Base-by-base conservation (phyloP, 2,797 vertebrate species). In the Sebastes kiyomatsui region DNA sequence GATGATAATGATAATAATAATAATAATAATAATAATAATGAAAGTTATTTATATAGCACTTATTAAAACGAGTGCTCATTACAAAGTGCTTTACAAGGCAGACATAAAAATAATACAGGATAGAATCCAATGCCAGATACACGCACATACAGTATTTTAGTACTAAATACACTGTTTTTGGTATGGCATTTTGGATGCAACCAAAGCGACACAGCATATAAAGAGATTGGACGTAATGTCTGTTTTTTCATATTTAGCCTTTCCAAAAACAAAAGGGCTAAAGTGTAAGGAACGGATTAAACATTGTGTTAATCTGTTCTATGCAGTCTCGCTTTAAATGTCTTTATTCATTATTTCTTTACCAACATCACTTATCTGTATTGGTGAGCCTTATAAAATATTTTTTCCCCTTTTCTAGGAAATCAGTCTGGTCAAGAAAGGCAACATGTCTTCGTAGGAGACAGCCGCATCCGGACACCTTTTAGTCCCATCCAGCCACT, bases 371-470 rank as follows among this genome's bases (percentile, higher is more conserved):
- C 30, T 27, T 5, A 8, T 7, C 3, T n/a, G 11, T 25, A 30
- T 54, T 16, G 10, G 9, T 35, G 1, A 52, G 2, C 3, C 13
- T 46, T 23, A n/a, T 60, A 18, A 66, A 10, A 2, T 9, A 5
- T 67, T 73, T 66, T 23, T 38, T 7, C 20, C 7, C 16, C 18
- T 55, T 75, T 11, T 79, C 2, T 71, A 96, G 95, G 95, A 95
- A 93, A 95, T 96, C 16, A 81, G 59, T 22, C 88, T 80, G 46
- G 94, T 96, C 55, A 94, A 93, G 85, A 91, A 93, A 55, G 58
- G 66, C 68, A 85, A 68, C 54, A 69, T 70, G 67, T 90, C 93
- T 32, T 91, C 76, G 4, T 95, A 93, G 79, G 82, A 74, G 58
- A 70, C n/a, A 0, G 60, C 71, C 8, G n/a, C 71, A 42, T 14